A percentile compares a stretch with the other conserved stretches of the same genome.
Conservation (phyloP, 2,113 vertebrate species). For the Albula glossodonta region DNA sequence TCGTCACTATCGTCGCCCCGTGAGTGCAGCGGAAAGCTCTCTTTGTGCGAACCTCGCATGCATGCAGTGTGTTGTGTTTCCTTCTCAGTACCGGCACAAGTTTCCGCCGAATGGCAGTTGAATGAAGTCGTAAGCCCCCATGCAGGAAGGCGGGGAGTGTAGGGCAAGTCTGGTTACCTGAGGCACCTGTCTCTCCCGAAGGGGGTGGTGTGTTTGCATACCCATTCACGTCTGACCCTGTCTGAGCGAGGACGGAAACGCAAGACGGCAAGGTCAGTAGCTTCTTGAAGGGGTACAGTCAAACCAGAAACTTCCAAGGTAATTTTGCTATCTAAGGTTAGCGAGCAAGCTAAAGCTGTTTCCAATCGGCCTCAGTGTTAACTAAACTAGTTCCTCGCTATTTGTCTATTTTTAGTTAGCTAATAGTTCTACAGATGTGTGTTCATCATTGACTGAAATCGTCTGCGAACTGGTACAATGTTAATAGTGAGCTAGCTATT, state of each 20-base stretch:
- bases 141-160: constrained; percentile 52
- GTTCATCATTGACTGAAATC: background rate
- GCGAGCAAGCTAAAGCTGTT: background rate
- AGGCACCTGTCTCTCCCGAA: constrained; percentile 34
- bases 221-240: constrained; percentile 36
- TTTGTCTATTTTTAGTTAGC: background rate
- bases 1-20: background rate
- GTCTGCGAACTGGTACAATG: background rate
- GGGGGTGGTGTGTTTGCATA: constrained; percentile 38
- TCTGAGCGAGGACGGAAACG: constrained; percentile 49
- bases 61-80: background rate
- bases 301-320: constrained; percentile 9
- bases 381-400: background rate
- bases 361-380: background rate
- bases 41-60: background rate
- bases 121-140: constrained; percentile 34
- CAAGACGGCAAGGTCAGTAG: constrained; percentile 70
- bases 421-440: background rate
- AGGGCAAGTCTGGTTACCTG: constrained; percentile 45
- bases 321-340: background rate
- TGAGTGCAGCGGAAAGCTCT: background rate
- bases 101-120: constrained; percentile 10
- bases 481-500: background rate
- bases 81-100: constrained; percentile 16
- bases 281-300: constrained; percentile 32